Conservation (phyloP, 2,113 vertebrate genomes). For the Plecotus auritus region DNA sequence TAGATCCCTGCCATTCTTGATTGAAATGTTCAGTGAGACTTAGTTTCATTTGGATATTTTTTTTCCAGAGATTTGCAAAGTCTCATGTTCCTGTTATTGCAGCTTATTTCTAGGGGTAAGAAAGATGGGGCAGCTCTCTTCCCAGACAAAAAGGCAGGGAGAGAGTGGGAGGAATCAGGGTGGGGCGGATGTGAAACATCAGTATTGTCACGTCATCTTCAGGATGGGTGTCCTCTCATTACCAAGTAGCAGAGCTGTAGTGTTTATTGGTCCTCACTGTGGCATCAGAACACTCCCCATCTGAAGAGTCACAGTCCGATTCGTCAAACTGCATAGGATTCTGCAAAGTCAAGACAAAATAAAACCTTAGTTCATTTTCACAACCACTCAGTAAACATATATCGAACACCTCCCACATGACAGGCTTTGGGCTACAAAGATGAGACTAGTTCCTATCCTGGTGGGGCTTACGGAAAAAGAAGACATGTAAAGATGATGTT, state of each 20-base stretch:
- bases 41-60: slow-evolving; percentile 83
- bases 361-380: background rate
- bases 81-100: slow-evolving; percentile 84
- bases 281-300: slow-evolving; percentile 96
- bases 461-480: background rate
- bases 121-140: slow-evolving; percentile 76
- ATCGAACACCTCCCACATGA: accelerated
- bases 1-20: slow-evolving; percentile 97
- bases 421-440: background rate
- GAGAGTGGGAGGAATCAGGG: slow-evolving; percentile 72
- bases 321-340: slow-evolving; percentile 93
- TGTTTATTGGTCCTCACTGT: slow-evolving; percentile 96
- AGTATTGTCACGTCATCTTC: slow-evolving; percentile 51
- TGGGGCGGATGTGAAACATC: slow-evolving; percentile 68
- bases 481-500: background rate
- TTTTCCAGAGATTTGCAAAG: slow-evolving; percentile 79
- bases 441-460: background rate
- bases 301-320: slow-evolving; percentile 95
- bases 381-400: background rate
- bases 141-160: slow-evolving; percentile 69
- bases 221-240: slow-evolving; percentile 72
- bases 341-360: slow-evolving; percentile 79
- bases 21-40: slow-evolving; percentile 88
- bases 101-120: slow-evolving; percentile 81
- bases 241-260: slow-evolving; percentile 94